Conservation (phyloP, 2,888 invertebrate species). For the Lithophane ornitopus region DNA sequence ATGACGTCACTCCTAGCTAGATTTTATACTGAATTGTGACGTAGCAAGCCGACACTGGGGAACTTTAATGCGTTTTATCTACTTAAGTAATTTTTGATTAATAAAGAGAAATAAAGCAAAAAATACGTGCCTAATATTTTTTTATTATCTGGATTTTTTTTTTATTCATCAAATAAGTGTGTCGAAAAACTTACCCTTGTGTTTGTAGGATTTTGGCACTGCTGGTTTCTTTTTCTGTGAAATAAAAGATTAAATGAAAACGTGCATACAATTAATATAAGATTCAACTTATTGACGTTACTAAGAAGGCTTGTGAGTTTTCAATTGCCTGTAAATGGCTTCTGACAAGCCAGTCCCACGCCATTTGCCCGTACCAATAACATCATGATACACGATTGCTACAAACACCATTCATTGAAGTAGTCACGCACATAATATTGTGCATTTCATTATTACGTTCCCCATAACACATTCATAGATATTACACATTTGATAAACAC, state of each 20-base stretch:
- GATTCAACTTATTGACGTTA: neutral
- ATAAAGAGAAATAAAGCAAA: neutral
- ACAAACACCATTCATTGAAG: constrained; percentile 49
- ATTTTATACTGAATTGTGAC: neutral
- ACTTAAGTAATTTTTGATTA: neutral
- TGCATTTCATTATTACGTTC: constrained; percentile 12
- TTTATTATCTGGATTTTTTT: too few relatives aligned
- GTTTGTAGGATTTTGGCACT: constrained; percentile 61
- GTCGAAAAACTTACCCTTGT: constrained; percentile 73
- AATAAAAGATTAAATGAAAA: constrained; percentile 41
- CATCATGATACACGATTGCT: constrained; percentile 5
- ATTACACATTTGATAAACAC: neutral
- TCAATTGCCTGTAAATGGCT: neutral
- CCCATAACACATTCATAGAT: constrained; percentile 21
- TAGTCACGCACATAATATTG: constrained; percentile 20
- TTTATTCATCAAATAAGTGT: neutral
- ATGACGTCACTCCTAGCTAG: neutral
- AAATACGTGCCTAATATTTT: neutral
- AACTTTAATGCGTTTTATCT: neutral
- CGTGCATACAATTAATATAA: neutral
- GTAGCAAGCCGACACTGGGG: neutral
- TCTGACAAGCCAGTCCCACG: constrained; percentile 11
- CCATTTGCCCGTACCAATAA: constrained; percentile 9
- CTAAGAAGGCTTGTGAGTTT: neutral
- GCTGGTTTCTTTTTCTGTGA: constrained; percentile 73